Percentiles rank a stretch among this genome's conserved stretches.
Conservation (phyloP, 2,797 vertebrate species). For the Cuculus canorus region DNA sequence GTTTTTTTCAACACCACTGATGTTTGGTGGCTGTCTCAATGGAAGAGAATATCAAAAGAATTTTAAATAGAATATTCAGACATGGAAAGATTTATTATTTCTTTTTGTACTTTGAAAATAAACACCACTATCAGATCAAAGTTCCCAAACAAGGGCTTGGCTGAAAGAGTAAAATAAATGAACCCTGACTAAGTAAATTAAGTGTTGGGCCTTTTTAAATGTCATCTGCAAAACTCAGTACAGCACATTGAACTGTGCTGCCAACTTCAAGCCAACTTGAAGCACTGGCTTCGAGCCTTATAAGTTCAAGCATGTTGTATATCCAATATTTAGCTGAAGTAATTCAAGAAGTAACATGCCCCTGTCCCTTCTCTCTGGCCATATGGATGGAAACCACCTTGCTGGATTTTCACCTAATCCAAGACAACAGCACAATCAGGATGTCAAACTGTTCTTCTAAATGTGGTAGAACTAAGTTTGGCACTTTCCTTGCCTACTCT, state of each 20-base stretch:
- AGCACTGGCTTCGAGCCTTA: not conserved
- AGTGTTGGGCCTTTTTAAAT: slow-evolving; percentile 1
- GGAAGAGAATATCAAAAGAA: slow-evolving; percentile 27
- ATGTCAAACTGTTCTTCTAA: not conserved
- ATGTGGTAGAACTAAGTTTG: not conserved
- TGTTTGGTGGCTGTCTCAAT: not conserved
- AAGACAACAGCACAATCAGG: not conserved
- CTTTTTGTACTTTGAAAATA: slow-evolving; percentile 36
- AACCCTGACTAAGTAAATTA: slow-evolving; percentile 51
- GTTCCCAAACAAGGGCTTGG: slow-evolving; percentile 24
- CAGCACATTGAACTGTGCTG: no score
- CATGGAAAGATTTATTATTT: not conserved
- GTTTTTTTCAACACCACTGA: not conserved
- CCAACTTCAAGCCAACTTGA: no score
- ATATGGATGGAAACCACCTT: not conserved
- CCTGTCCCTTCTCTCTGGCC: not conserved
- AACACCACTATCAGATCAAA: slow-evolving; percentile 45
- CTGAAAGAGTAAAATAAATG: slow-evolving; percentile 54
- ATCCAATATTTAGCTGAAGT: not conserved
- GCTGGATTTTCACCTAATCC: not conserved
- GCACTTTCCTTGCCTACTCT: not conserved
- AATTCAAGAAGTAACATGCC: not conserved
- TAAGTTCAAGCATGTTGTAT: not conserved
- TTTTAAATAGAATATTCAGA: slow-evolving; percentile 39
- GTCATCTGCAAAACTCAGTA: slow-evolving; percentile 1